Conservation (phyloP, 2,113 vertebrate genomes). For the Ahaetulla prasina region DNA sequence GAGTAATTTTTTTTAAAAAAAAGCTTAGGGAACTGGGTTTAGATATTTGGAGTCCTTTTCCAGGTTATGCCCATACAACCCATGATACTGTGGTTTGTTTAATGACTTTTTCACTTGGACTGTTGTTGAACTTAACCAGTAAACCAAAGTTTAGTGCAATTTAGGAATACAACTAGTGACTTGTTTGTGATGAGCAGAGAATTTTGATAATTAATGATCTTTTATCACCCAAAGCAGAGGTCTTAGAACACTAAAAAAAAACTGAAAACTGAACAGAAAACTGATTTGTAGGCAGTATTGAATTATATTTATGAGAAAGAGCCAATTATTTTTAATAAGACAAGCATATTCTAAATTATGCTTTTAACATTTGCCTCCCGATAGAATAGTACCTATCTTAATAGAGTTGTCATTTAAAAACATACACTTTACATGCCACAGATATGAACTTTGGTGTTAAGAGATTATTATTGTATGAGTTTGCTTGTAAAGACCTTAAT, state of each 20-base stretch:
- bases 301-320: background rate
- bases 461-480: background rate
- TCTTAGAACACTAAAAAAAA: background rate
- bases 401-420: background rate
- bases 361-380: background rate
- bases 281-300: background rate
- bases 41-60: background rate
- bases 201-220: fast-evolving
- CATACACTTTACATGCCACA: background rate
- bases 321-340: background rate
- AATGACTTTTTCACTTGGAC: background rate
- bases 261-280: background rate
- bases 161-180: background rate
- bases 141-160: background rate
- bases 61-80: background rate
- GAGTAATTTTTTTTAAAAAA: background rate
- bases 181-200: background rate
- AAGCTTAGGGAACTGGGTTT: background rate
- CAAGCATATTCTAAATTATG: background rate
- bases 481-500: background rate
- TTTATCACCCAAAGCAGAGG: background rate
- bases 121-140: background rate
- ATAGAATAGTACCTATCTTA: background rate
- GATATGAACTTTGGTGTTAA: background rate
- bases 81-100: background rate